phyloP scores from a whole-genome alignment of 2,888 invertebrate genomes.

The Tetranychus truncatus region DNA sequence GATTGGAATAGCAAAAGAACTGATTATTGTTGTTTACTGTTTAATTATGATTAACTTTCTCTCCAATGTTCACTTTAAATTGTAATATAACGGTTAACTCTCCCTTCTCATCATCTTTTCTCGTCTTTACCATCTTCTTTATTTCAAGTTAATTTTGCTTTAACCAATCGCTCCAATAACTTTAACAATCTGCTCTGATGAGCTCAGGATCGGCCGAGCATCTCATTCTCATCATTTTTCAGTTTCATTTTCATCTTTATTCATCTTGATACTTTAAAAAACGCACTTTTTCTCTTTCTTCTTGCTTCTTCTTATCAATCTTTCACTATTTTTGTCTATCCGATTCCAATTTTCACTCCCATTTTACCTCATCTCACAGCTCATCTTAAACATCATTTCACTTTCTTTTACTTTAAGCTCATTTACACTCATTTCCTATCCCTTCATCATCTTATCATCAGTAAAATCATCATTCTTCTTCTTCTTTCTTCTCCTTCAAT shows the following conservation, averaged over 20 bases:
- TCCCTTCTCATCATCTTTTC: neutral
- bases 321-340: constrained; percentile 6
- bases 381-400: neutral
- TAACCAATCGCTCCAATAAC: neutral
- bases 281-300: neutral
- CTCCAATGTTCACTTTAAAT: neutral
- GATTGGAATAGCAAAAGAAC: neutral
- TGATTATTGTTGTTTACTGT: neutral
- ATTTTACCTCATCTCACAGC: neutral
- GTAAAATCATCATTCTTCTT: neutral
- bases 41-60: neutral
- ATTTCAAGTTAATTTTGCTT: neutral
- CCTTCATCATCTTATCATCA: neutral
- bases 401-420: neutral
- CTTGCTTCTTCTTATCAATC: neutral
- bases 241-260: neutral
- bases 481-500: neutral
- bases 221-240: neutral
- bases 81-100: neutral
- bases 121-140: neutral
- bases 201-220: neutral
- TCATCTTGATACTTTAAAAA: neutral
- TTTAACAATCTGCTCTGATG: neutral
- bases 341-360: neutral
- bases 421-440: neutral